These are phyloP conservation scores for Tetraneura akinire DNA, from an alignment of 1,140 invertebrate genomes.

Conservation along the genomic window DNA sequence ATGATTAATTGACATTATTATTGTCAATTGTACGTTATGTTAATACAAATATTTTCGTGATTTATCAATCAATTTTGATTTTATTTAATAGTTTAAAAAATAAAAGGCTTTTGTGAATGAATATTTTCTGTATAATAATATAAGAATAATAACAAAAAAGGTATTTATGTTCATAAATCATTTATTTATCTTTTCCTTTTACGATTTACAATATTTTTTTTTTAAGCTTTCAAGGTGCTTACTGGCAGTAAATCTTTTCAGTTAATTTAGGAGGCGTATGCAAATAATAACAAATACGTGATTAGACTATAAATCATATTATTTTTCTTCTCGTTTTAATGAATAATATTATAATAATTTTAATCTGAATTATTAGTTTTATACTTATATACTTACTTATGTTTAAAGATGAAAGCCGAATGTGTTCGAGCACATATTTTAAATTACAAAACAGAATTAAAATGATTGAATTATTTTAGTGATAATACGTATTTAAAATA, in stretches of 20 bases:
- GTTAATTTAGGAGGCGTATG: slow-evolving; percentile 19
- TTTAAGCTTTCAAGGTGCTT: slow-evolving; percentile 2
- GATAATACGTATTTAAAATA: too few relatives aligned
- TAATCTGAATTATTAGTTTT: too few relatives aligned
- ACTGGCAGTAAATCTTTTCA: slow-evolving; percentile 7
- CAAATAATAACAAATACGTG: slow-evolving; percentile 14
- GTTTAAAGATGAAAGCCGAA: too few relatives aligned
- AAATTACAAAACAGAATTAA: too few relatives aligned
- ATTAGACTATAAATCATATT: neutral
- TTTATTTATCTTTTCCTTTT: slow-evolving; percentile 11
- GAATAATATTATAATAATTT: neutral
- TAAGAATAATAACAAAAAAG: neutral
- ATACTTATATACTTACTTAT: too few relatives aligned
- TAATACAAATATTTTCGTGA: neutral
- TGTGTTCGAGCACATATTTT: too few relatives aligned
- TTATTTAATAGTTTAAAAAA: neutral
- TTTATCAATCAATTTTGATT: neutral
- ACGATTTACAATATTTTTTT: neutral
- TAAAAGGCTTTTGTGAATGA: neutral
- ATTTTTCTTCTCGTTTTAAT: too few relatives aligned
- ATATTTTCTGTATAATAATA: neutral
- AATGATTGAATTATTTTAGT: too few relatives aligned
- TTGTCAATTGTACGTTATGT: too few relatives aligned
- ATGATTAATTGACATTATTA: too few relatives aligned
- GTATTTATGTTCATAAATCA: slow-evolving; percentile 20